A percentile compares a stretch with the other conserved stretches of the same genome.
phyloP scores from a whole-genome alignment of 1,140 invertebrate species.

The Drosophila pectinifera region DNA sequence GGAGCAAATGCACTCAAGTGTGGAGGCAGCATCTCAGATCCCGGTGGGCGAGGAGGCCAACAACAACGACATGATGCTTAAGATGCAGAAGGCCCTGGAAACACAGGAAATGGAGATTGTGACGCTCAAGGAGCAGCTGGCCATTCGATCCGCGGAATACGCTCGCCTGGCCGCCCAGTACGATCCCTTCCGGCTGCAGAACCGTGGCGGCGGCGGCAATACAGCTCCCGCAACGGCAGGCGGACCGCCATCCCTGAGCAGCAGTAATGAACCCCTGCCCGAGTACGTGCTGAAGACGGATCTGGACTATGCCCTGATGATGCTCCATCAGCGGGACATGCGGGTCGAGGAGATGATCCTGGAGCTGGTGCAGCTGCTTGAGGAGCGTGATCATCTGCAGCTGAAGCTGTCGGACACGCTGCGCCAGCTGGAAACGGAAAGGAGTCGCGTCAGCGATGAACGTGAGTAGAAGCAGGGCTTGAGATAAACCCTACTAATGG shows the following conservation, averaged over 20 bases:
- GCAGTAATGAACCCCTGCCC: conserved; percentile 47
- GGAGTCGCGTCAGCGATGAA: conserved; percentile 50
- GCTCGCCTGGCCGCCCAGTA: conserved; percentile 82
- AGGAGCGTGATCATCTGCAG: conserved; percentile 93
- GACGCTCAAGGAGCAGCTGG: conserved; percentile 88
- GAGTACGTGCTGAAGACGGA: conserved; percentile 87
- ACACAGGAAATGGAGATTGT: conserved; percentile 89
- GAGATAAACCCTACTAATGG: background rate
- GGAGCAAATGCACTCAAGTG: conserved; percentile 6
- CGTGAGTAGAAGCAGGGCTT: conserved; percentile 21
- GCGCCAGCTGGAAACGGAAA: conserved; percentile 88
- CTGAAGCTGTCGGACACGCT: conserved; percentile 92
- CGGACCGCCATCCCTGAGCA: conserved; percentile 8
- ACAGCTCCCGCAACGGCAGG: background rate
- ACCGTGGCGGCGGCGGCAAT: conserved; percentile 45
- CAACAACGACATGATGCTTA: conserved; percentile 40
- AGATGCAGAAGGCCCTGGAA: conserved; percentile 87
- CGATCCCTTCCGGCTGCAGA: conserved; percentile 81
- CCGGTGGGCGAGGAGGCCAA: too few relatives aligned
- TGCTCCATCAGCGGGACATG: conserved; percentile 94
- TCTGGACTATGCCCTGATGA: conserved; percentile 92
- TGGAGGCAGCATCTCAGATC: too few relatives aligned
- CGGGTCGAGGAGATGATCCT: conserved; percentile 94
- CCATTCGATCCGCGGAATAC: conserved; percentile 85
- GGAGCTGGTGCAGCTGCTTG: conserved; percentile 92